Evolutionary conservation across 2,888 invertebrate species (phyloP).

Genomic region (Corythucha ciliata): DNA sequence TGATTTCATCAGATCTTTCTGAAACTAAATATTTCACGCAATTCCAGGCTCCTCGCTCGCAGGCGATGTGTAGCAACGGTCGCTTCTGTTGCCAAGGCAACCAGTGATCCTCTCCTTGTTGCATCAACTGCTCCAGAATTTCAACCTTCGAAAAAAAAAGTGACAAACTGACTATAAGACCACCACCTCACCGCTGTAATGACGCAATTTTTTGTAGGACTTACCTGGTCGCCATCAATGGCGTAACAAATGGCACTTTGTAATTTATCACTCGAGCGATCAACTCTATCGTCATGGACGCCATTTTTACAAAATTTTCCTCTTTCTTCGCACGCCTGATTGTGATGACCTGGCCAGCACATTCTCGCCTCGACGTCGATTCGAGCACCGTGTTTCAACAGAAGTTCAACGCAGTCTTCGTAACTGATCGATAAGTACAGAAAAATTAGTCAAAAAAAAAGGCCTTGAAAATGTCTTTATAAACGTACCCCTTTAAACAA

Average conservation of each 20-base stretch:
- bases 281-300: slow-evolving; percentile 34
- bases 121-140: slow-evolving; percentile 55
- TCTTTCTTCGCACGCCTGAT: slow-evolving; percentile 58
- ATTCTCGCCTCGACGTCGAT: slow-evolving; percentile 62
- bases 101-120: slow-evolving; percentile 62
- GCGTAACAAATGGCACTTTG: slow-evolving; percentile 64
- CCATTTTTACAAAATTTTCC: slow-evolving; percentile 56
- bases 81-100: slow-evolving; percentile 44
- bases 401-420: slow-evolving; percentile 57
- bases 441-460: not conserved
- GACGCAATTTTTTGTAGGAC: slow-evolving; percentile 22
- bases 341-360: slow-evolving; percentile 66
- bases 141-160: no score
- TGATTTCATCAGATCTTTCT: slow-evolving; percentile 58
- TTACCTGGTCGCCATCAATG: slow-evolving; percentile 60
- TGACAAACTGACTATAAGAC: slow-evolving; percentile 31
- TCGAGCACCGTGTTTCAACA: slow-evolving; percentile 59
- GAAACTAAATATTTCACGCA: slow-evolving; percentile 58
- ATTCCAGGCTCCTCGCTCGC: slow-evolving; percentile 61
- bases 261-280: slow-evolving; percentile 46
- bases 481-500: slow-evolving; percentile 59
- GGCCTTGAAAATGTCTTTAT: slow-evolving; percentile 38
- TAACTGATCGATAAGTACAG: slow-evolving; percentile 47
- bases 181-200: not conserved
- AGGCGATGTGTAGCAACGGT: slow-evolving; percentile 58